Evolutionary conservation across 2,113 vertebrate species (phyloP), one percentile per base, ranked within the genome.

Genomic region (Pardalotus punctatus): DNA sequence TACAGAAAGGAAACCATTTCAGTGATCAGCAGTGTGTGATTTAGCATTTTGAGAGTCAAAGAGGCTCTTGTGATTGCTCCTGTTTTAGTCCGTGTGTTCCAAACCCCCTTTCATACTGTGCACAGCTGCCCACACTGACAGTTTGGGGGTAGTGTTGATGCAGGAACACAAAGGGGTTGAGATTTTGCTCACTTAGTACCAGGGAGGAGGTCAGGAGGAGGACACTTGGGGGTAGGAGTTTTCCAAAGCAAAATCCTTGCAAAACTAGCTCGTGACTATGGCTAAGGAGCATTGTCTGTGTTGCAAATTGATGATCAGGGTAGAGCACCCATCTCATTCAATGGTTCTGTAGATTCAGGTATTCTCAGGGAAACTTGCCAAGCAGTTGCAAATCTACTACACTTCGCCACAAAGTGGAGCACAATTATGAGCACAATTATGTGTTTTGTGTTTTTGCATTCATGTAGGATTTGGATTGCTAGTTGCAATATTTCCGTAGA

Each of bases 91-190:
- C 58, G 53, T 77, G 48, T 20, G 18, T 83, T 92, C 93, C 79
- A 88, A 47, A 56, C 80, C 23, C 60, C 66, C 62, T 85, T 92
- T 88, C 92, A 95, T 94, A 95, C 92, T 92, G 96, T 83, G 92
- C 90, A 96, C 96, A 97, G 96, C 96, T 97, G 96, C 95, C 88
- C 94, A 31, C 94, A 92, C 62, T 97, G 95, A 95, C 64, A 86
- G 79, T 95, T 93, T 92, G 92, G 94, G 94, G 88, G 58, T 96
- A n/a, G 90, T 90, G 95, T 95, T 97, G 96, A 97, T 88, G 95
- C 79, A 93, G 88, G 88, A 96, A 90, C 88, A 97, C 92, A 90
- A 88, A 95, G 62, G 86, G 88, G 3, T 83, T 96, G 94, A 96
- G 95, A 92, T 94, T 93, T 86, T 88, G 88, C 86, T 79, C 57